Evolutionary conservation across 1,140 invertebrate genomes (phyloP), one percentile per base, ranked within the genome.

Genomic region (Ditylenchus dipsaci): DNA sequence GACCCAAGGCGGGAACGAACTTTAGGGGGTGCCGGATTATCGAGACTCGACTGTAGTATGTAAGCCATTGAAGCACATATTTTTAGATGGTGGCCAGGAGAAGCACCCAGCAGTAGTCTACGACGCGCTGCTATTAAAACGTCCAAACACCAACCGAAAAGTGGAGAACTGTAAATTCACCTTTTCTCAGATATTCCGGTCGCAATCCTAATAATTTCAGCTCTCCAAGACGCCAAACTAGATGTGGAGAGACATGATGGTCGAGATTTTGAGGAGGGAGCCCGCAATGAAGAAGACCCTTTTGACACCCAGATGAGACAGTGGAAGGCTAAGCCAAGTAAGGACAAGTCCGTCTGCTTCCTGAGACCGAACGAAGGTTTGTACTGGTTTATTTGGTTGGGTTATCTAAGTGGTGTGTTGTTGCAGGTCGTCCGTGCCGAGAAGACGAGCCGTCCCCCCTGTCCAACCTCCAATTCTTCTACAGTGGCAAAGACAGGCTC

Each of bases 401-500:
- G n/a, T n/a, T n/a, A n/a, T n/a, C n/a, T n/a, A n/a, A n/a, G n/a
- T n/a, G n/a, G n/a, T n/a, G n/a, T n/a, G n/a, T n/a, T n/a, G n/a
- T n/a, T n/a, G 3, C 29, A 68, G 67, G 30, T 17, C 29, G 66
- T 17, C 21, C 23, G 9, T 68, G 66, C 58, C 15, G 21, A 23
- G 64, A 30, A n/a, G 67, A 43, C 30, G 66, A 68, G 67, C 60
- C 66, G 21, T 66, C 27, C 17, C 66, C 66, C 11, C 19, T 27
- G 11, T 68, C 66, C 33, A 63, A 68, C 29, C 66, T 68, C 1
- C 66, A 68, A n/a, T 68, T 66, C 42, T 68, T 68, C 66, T 68
- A 66, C 66, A 67, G 65, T 23, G 23, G 29, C 15, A 65, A 68
- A 19, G 66, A 68, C 38, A 26, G 45, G 23, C 26, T 66, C 13